phyloP scores from a whole-genome alignment of 30 jellyfish, hydroid and myxozoan species.

The Cassiopea xamachana region DNA sequence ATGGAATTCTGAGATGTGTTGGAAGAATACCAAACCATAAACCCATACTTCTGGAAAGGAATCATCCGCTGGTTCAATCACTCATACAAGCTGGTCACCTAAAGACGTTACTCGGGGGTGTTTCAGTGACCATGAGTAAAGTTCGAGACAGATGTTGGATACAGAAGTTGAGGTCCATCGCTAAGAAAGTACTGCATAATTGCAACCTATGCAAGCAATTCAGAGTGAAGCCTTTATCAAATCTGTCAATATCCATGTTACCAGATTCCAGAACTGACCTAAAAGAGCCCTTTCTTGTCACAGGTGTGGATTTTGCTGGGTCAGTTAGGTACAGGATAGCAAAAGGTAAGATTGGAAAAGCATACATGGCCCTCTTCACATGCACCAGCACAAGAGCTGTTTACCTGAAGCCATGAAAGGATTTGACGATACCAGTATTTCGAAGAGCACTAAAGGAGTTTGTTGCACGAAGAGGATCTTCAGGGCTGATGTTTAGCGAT shows the following conservation, averaged over 20 bases:
- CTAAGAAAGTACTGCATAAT: constrained; percentile 12
- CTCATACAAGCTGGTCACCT: constrained; percentile 56
- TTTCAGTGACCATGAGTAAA: constrained; percentile 55
- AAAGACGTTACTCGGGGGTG: constrained; percentile 73
- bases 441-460: constrained; percentile 35
- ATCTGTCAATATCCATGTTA: constrained; percentile 1
- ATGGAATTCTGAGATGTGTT: constrained; percentile 56
- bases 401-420: constrained; percentile 43
- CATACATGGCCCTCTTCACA: constrained; percentile 46
- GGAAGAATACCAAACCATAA: constrained; percentile 73
- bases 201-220: constrained; percentile 40
- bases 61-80: constrained; percentile 49
- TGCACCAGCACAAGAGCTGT: constrained; percentile 44
- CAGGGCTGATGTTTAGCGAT: constrained; percentile 49
- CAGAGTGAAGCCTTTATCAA: constrained; percentile 34
- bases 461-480: constrained; percentile 52
- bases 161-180: constrained; percentile 43
- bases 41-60: constrained; percentile 64
- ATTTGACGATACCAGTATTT: constrained; percentile 47
- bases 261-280: constrained; percentile 20
- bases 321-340: constrained; percentile 20
- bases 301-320: constrained; percentile 59
- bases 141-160: constrained; percentile 54
- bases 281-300: constrained; percentile 33
- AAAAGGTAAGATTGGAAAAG: constrained; percentile 9